phyloP scores from a whole-genome alignment of 2,888 invertebrate species.

The Euplexia lucipara region DNA sequence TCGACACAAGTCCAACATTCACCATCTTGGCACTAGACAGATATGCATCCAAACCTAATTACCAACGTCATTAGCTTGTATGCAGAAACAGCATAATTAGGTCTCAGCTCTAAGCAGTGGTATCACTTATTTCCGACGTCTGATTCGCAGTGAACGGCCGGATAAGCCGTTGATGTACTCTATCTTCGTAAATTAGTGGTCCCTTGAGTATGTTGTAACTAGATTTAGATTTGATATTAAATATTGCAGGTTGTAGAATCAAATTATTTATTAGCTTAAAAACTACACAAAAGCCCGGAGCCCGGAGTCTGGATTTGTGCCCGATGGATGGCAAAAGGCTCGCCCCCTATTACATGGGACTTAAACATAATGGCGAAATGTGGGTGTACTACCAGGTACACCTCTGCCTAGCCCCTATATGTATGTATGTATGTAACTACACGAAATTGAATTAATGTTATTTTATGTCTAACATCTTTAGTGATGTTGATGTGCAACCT shows the following conservation, averaged over 20 bases:
- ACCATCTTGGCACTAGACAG: background rate
- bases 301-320: no score
- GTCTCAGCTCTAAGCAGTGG: constrained; percentile 22
- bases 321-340: no score
- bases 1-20: constrained; percentile 5
- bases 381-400: no score
- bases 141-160: constrained; percentile 45
- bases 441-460: no score
- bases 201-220: constrained; percentile 14
- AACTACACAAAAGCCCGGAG: background rate
- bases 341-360: no score
- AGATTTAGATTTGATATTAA: constrained; percentile 4
- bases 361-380: no score
- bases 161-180: constrained; percentile 48
- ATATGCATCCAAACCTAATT: constrained; percentile 28
- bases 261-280: no score
- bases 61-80: constrained; percentile 37
- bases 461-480: no score
- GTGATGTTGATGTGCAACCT: no score
- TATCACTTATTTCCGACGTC: constrained; percentile 56
- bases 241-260: background rate
- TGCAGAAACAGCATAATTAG: constrained; percentile 48
- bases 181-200: constrained; percentile 26
- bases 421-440: no score
- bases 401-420: no score